phyloP scores from a whole-genome alignment of 2,797 vertebrate species.

The Gymnothorax javanicus region DNA sequence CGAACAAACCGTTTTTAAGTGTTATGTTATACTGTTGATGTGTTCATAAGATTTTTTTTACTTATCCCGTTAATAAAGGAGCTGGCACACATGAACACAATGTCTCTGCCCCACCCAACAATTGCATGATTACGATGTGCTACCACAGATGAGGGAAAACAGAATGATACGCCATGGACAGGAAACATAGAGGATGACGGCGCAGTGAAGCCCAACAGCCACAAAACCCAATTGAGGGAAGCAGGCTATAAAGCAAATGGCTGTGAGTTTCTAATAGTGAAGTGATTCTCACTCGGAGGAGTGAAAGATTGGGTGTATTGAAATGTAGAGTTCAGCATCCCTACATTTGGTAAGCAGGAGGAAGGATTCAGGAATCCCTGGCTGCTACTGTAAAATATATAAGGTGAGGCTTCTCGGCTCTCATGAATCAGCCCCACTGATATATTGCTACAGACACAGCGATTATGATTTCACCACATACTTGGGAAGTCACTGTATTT shows the following conservation, averaged over 20 bases:
- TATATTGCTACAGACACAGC: background rate
- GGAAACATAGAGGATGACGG: background rate
- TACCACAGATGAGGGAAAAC: background rate
- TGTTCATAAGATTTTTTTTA: background rate
- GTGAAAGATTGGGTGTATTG: background rate
- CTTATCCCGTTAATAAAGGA: background rate
- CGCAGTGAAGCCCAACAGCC: background rate
- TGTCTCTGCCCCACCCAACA: background rate
- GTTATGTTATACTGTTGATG: background rate
- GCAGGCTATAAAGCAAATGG: background rate
- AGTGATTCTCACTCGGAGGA: background rate
- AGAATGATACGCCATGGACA: background rate
- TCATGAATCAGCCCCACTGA: background rate
- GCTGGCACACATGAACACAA: background rate
- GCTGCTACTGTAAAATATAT: background rate
- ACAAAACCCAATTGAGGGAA: background rate
- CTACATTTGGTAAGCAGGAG: background rate
- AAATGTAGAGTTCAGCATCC: background rate
- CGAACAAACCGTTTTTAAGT: background rate
- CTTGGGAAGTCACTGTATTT: background rate
- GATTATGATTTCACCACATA: background rate
- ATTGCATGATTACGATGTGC: background rate
- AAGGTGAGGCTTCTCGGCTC: background rate
- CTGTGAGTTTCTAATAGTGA: background rate
- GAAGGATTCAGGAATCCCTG: background rate